These are phyloP conservation scores for Morpho achilles DNA, from an alignment of 2,888 invertebrate species.

Conservation along the genomic window DNA sequence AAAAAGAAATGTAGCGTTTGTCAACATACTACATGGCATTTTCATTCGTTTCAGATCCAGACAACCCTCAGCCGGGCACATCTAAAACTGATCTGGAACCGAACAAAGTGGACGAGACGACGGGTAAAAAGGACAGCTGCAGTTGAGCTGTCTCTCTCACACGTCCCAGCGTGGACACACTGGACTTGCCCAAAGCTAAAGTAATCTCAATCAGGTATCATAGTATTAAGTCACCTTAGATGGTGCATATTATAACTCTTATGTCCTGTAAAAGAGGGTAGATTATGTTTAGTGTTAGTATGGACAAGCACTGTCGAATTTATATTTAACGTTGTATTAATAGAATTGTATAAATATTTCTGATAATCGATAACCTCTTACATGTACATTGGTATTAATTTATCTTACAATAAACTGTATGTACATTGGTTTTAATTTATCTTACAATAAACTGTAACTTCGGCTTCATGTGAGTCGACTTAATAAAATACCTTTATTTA, in stretches of 20 bases:
- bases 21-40: background rate
- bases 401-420: background rate
- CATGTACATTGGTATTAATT: background rate
- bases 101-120: conserved; percentile 42
- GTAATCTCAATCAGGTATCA: conserved; percentile 69
- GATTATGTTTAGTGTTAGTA: conserved; percentile 10
- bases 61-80: conserved; percentile 49
- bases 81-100: conserved; percentile 48
- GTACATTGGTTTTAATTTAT: no score
- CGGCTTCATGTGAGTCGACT: no score
- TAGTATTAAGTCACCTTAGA: conserved; percentile 55
- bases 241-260: conserved; percentile 29
- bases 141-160: conserved; percentile 61
- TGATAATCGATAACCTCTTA: background rate
- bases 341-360: background rate
- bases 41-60: conserved; percentile 49
- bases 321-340: conserved; percentile 14
- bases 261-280: conserved; percentile 22
- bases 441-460: no score
- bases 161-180: conserved; percentile 43
- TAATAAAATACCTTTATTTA: no score
- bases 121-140: conserved; percentile 50
- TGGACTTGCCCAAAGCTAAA: conserved; percentile 69
- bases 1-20: no score
- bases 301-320: conserved; percentile 26